Conservation (phyloP, 2,113 vertebrate species). For the Oryzias melastigma region DNA sequence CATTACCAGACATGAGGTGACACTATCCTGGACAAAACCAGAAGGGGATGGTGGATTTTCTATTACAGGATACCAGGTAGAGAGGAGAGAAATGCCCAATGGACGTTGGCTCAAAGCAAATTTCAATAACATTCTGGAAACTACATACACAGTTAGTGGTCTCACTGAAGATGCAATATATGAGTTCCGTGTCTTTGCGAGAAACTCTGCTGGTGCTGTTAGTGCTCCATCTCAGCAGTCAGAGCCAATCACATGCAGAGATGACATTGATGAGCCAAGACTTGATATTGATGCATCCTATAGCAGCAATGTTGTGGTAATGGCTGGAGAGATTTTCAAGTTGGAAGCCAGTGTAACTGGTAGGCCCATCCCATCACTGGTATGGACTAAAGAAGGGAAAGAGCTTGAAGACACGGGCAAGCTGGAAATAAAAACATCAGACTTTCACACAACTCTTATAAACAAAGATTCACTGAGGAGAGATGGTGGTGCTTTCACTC, state of each 20-base stretch:
- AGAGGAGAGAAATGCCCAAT: constrained; percentile 92
- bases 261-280: constrained; percentile 93
- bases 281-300: constrained; percentile 89
- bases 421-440: constrained; percentile 89
- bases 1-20: constrained; percentile 92
- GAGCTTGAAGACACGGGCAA: constrained; percentile 91
- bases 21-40: constrained; percentile 93
- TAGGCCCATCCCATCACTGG: constrained; percentile 87
- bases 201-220: constrained; percentile 91
- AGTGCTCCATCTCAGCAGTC: constrained; percentile 94
- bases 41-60: constrained; percentile 96
- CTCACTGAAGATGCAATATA: constrained; percentile 92
- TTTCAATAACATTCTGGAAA: constrained; percentile 95
- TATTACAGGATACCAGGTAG: constrained; percentile 94
- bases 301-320: constrained; percentile 86
- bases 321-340: constrained; percentile 93
- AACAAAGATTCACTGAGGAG: constrained; percentile 92
- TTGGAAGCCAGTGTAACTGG: constrained; percentile 91
- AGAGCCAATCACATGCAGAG: constrained; percentile 90
- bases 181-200: constrained; percentile 94
- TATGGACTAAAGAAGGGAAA: constrained; percentile 95
- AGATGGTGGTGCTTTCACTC: constrained; percentile 87
- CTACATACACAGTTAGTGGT: constrained; percentile 93
- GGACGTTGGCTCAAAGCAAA: constrained; percentile 98
- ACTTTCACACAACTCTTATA: constrained; percentile 88